Evolutionary conservation across 2,797 vertebrate species (phyloP), one percentile per base, ranked within the genome.

Genomic region (Coccyzus lansbergi): DNA sequence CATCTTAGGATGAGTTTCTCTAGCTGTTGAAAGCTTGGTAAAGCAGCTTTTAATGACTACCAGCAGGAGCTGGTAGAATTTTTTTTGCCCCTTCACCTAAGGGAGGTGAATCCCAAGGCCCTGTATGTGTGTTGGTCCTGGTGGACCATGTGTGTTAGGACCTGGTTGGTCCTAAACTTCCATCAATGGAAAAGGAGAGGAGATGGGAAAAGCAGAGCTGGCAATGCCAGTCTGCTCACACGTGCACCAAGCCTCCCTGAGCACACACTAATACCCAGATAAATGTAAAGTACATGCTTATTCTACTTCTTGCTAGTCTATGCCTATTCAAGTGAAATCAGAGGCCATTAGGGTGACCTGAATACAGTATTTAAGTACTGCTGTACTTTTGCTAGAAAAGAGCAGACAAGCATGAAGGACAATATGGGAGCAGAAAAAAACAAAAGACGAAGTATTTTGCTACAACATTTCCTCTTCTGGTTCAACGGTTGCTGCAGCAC

Each of bases 31-130:
- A 83, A 90, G 42, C 86, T 60, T 15, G 1, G 40, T 29, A 83
- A 83, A 91, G 59, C 46, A 49, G 77, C 34, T 85, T 89, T 76
- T 91, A 90, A 94, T 62, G 69, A 83, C 64, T 72, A 65, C 44
- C 82, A 86, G 78, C 74, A 22, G 86, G 88, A 91, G 40, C 34
- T 26, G 22, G 49, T 46, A 31, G 28, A 42, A 38, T 46, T 77
- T 67, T 81, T 62, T 81, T 63, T 79, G 59, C 63, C 52, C 71
- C 46, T 81, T 87, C 70, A 26, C 62, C 63, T 64, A 42, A 55
- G 24, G 10, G 33, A 75, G 69, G 51, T 84, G 84, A 82, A 69
- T 92, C 79, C 95, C 69, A 63, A 82, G 69, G 63, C 93, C 31
- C 28, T 76, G 4, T 12, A 4, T 49, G 8, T 53, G 31, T 33